Evolutionary conservation across 2,888 invertebrate species (phyloP).

Genomic region (Nymphalis polychloros): DNA sequence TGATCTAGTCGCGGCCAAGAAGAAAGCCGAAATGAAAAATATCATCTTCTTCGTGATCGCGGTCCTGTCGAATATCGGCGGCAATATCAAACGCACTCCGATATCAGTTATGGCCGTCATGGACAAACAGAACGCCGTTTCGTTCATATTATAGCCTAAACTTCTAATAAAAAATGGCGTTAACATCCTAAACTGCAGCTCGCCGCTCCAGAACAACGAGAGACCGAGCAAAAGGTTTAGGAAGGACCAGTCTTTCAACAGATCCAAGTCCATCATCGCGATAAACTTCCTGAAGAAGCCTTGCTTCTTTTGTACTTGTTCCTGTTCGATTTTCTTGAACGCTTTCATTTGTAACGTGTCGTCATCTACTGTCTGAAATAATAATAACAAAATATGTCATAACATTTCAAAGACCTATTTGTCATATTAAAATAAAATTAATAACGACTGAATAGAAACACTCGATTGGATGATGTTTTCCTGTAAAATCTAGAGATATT

Average conservation of each 20-base stretch:
- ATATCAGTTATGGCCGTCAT: constrained; percentile 89
- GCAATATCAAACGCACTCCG: constrained; percentile 86
- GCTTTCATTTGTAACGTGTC: constrained; percentile 76
- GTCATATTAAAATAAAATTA: no score
- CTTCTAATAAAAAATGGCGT: constrained; percentile 85
- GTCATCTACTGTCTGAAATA: constrained; percentile 72
- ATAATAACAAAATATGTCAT: not conserved
- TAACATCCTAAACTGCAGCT: constrained; percentile 88
- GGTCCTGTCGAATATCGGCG: constrained; percentile 87
- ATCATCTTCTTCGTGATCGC: constrained; percentile 86
- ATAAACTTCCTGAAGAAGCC: constrained; percentile 82
- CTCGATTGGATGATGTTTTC: no score
- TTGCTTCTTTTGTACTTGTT: constrained; percentile 52
- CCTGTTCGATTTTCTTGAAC: constrained; percentile 65
- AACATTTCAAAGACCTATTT: no score
- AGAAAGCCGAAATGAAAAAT: constrained; percentile 86
- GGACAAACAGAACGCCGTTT: constrained; percentile 88
- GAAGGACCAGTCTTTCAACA: constrained; percentile 87
- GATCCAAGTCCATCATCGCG: constrained; percentile 86
- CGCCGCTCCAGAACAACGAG: constrained; percentile 88
- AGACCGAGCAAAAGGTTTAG: constrained; percentile 87
- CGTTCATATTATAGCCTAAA: constrained; percentile 83
- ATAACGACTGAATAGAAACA: no score
- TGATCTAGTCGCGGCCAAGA: constrained; percentile 87
- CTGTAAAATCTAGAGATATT: no score